phyloP scores from a whole-genome alignment of 2,888 invertebrate genomes.

The Netelia inedita region DNA sequence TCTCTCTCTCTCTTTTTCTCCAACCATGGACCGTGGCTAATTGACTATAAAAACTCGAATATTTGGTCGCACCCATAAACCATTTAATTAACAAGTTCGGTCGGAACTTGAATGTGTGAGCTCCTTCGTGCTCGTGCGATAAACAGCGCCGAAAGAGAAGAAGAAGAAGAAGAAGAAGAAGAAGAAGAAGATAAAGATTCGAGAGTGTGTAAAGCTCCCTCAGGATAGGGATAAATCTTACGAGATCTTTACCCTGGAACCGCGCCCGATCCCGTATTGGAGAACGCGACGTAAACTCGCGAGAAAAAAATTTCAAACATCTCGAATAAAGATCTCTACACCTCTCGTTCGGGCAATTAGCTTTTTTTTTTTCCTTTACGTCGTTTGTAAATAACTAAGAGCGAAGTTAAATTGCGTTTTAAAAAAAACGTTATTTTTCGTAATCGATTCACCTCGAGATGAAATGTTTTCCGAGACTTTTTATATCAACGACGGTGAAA shows the following conservation, averaged over 20 bases:
- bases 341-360: not conserved
- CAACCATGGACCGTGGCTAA: constrained; percentile 76
- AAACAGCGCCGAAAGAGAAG: constrained; percentile 46
- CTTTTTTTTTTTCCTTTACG: too few species aligned
- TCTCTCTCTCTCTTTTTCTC: not conserved
- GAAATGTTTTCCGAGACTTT: too few species aligned
- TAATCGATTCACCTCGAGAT: too few species aligned
- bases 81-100: constrained; percentile 81
- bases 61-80: constrained; percentile 81
- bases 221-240: constrained; percentile 40
- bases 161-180: not conserved
- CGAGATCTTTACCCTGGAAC: constrained; percentile 15
- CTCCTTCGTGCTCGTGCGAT: constrained; percentile 53
- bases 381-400: too few species aligned
- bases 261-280: constrained; percentile 9
- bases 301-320: not conserved
- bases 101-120: constrained; percentile 52
- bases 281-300: not conserved
- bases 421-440: too few species aligned
- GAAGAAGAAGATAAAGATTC: constrained; percentile 14
- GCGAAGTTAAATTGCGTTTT: too few species aligned
- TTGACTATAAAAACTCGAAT: constrained; percentile 82
- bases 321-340: not conserved
- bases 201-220: constrained; percentile 23
- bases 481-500: too few species aligned